phyloP scores from a whole-genome alignment of 2,113 vertebrate species.

The Calcarius ornatus region DNA sequence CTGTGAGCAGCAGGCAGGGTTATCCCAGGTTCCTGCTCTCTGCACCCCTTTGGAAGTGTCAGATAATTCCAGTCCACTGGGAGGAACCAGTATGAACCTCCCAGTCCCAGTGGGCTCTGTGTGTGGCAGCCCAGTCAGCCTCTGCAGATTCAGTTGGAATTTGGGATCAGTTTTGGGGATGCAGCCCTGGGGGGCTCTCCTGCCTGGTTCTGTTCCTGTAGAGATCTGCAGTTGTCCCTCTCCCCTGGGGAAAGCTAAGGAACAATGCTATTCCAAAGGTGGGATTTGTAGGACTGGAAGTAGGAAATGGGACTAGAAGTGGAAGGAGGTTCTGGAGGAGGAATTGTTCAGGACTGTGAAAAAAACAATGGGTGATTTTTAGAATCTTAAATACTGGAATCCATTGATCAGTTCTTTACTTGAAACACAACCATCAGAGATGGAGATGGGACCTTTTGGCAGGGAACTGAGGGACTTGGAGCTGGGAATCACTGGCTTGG shows the following conservation, averaged over 20 bases:
- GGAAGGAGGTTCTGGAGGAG: neutral
- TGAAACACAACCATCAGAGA: accelerated
- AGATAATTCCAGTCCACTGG: neutral
- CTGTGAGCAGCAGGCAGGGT: neutral
- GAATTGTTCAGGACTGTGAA: neutral
- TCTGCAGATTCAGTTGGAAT: neutral
- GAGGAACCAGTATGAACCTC: neutral
- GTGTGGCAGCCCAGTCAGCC: neutral
- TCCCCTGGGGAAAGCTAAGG: neutral
- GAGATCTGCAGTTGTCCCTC: neutral
- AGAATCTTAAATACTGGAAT: neutral
- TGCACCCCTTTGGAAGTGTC: neutral
- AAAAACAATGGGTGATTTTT: neutral
- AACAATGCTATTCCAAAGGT: neutral
- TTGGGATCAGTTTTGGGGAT: neutral
- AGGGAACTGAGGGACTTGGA: neutral
- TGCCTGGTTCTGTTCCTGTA: neutral
- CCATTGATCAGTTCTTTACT: accelerated
- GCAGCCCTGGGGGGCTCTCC: neutral
- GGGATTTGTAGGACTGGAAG: neutral
- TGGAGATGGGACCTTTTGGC: neutral
- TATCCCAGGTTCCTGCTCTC: neutral
- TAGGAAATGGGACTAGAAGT: neutral
- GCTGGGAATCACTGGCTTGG: neutral
- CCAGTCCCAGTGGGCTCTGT: neutral